Evolutionary conservation across 2,888 invertebrate genomes (phyloP).

Genomic region (Neoascia interrupta): DNA sequence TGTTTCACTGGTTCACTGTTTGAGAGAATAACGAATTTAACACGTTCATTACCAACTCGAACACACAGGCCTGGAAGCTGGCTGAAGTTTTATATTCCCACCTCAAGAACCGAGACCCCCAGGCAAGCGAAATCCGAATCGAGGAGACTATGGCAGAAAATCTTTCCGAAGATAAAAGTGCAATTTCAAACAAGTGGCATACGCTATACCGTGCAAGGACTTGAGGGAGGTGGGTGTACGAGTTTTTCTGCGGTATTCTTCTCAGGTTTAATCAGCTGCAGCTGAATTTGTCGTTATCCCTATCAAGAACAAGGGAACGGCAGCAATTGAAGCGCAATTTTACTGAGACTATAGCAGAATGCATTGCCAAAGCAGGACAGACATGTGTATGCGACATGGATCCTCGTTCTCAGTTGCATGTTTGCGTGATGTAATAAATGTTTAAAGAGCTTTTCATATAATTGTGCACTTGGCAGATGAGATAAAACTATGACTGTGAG

Average conservation of each 20-base stretch:
- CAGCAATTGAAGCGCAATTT: conserved; percentile 23
- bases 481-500: conserved; percentile 47
- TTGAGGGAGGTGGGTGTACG: conserved; percentile 1
- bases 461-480: conserved; percentile 66
- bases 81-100: neutral
- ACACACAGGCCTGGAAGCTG: too few relatives aligned
- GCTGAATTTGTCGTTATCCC: conserved; percentile 52
- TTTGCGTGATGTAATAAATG: conserved; percentile 66
- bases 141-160: conserved; percentile 23
- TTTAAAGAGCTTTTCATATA: conserved; percentile 67
- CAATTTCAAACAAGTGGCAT: conserved; percentile 58
- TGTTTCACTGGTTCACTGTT: conserved; percentile 58
- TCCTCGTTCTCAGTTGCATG: neutral
- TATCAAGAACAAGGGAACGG: conserved; percentile 1
- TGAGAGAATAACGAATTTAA: conserved; percentile 65
- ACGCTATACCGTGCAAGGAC: conserved; percentile 2
- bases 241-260: conserved; percentile 13
- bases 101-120: conserved; percentile 32
- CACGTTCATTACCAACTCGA: conserved; percentile 66
- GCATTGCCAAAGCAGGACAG: neutral
- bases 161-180: conserved; percentile 57
- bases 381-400: neutral
- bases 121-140: neutral
- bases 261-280: conserved; percentile 63
- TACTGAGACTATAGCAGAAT: conserved; percentile 31